Conservation (phyloP, 2,113 vertebrate genomes). For the Recurvirostra avosetta region DNA sequence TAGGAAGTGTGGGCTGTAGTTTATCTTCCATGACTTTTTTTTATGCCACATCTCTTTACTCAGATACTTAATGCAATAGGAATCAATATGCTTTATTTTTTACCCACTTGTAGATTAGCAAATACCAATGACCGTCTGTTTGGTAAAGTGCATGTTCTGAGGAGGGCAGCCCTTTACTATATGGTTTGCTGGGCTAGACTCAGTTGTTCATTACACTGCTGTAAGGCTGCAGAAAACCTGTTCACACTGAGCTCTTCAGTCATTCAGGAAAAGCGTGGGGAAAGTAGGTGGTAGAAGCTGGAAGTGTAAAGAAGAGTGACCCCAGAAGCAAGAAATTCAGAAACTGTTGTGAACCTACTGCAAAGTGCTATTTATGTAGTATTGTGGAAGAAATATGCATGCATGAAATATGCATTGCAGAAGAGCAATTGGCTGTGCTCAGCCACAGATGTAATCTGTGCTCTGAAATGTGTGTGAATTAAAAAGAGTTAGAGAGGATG, state of each 20-base stretch:
- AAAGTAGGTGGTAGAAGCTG: not conserved
- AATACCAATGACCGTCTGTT: not conserved
- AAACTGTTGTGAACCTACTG: not conserved
- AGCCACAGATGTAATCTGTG: not conserved
- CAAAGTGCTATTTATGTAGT: not conserved
- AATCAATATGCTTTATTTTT: not conserved
- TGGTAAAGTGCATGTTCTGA: not conserved
- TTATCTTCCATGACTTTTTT: not conserved
- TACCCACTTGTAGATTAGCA: not conserved
- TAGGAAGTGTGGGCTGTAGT: not conserved
- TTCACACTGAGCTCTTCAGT: not conserved
- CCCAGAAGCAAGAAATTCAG: not conserved
- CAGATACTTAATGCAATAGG: not conserved
- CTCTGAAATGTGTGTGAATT: not conserved
- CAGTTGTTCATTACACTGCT: accelerated
- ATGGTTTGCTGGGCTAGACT: not conserved
- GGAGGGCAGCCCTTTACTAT: not conserved
- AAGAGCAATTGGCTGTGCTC: not conserved
- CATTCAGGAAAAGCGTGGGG: not conserved
- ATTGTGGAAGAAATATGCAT: not conserved
- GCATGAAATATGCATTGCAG: too few species aligned
- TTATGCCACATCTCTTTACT: not conserved
- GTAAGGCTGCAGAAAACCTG: not conserved
- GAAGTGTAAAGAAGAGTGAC: not conserved
- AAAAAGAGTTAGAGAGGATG: not conserved